Conservation (phyloP, 2,797 vertebrate species). For the Malacoctenus gilli region DNA sequence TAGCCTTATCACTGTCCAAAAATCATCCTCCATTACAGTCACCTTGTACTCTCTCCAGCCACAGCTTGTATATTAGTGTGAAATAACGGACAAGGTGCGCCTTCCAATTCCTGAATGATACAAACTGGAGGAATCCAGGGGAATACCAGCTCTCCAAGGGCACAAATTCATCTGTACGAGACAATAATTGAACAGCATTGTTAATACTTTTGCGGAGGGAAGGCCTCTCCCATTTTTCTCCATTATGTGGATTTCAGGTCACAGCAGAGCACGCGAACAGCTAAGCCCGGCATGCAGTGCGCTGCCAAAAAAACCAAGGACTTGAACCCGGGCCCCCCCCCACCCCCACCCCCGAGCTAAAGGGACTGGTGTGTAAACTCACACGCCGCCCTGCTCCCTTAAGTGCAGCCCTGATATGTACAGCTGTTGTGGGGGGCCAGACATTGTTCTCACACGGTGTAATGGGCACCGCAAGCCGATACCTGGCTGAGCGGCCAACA, state of each 20-base stretch:
- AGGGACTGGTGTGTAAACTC: background rate
- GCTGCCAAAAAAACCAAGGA: constrained; percentile 14
- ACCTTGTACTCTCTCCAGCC: constrained; percentile 36
- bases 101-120: constrained; percentile 16
- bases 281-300: background rate
- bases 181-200: constrained; percentile 4
- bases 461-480: constrained; percentile 53
- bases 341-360: no score
- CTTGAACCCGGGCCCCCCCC: constrained; percentile 4
- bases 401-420: constrained; percentile 11
- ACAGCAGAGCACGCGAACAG: background rate
- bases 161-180: constrained; percentile 1
- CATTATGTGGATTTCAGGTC: constrained; percentile 11
- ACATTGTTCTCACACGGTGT: constrained; percentile 27
- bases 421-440: constrained; percentile 24
- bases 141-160: constrained; percentile 1
- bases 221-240: background rate
- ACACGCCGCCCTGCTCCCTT: background rate
- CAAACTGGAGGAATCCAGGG: constrained; percentile 1
- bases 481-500: constrained; percentile 50
- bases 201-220: background rate
- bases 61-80: constrained; percentile 20
- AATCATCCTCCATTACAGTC: constrained; percentile 42
- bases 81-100: constrained; percentile 19
- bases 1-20: constrained; percentile 40